Evolutionary conservation across 2,113 vertebrate genomes (phyloP).

Genomic region (Noturus placidus): DNA sequence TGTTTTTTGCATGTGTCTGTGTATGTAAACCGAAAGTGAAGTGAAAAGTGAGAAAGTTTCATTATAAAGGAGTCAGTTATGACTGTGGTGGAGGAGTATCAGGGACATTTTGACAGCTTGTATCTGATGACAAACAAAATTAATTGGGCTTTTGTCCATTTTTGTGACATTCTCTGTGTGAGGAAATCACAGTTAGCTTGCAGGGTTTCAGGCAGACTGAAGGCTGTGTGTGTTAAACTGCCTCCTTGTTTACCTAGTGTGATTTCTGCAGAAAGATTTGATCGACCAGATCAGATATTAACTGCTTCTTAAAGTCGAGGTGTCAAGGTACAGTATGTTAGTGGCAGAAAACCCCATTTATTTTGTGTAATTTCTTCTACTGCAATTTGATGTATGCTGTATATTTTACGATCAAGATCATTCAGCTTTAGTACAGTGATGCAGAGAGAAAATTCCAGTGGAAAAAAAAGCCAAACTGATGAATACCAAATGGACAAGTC

Average conservation of each 20-base stretch:
- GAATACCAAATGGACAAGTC: constrained; percentile 29
- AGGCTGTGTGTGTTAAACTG: not conserved
- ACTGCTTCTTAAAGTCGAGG: not conserved
- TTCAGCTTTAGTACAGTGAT: not conserved
- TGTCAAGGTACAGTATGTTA: not conserved
- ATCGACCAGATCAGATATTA: not conserved
- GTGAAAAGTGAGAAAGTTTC: not conserved
- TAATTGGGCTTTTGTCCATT: not conserved
- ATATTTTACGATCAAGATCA: not conserved
- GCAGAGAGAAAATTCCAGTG: not conserved
- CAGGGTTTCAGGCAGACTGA: not conserved
- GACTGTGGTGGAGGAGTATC: not conserved
- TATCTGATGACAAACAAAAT: not conserved
- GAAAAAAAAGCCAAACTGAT: constrained; percentile 13
- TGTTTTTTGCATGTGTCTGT: not conserved
- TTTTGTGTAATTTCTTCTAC: not conserved
- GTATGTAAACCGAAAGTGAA: not conserved
- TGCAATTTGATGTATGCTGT: not conserved
- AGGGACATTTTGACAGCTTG: not conserved
- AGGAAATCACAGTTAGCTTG: not conserved
- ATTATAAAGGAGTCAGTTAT: not conserved
- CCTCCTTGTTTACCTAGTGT: not conserved
- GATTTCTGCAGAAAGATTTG: not conserved
- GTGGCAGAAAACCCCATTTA: not conserved
- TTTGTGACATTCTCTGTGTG: not conserved